phyloP scores from a whole-genome alignment of 2,888 invertebrate species.

The Mycalesis mineus region DNA sequence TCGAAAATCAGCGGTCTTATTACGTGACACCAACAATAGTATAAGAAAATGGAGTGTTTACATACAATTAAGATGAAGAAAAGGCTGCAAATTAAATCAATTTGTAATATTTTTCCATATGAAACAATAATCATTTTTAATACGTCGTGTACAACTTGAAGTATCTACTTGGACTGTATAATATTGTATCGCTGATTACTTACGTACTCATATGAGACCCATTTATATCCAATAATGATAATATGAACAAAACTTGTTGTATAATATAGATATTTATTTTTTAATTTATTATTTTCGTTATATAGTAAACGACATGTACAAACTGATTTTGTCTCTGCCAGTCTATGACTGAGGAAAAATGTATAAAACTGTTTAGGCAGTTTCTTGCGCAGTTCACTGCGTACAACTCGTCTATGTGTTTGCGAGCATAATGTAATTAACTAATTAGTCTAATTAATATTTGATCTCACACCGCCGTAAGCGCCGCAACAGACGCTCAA shows the following conservation, averaged over 20 bases:
- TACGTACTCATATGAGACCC: too few species aligned
- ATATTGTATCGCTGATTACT: too few species aligned
- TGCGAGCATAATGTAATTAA: not conserved
- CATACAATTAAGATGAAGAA: slow-evolving; percentile 1
- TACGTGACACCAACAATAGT: not conserved
- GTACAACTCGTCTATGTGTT: not conserved
- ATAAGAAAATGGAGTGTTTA: slow-evolving; percentile 10
- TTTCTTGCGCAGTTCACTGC: not conserved
- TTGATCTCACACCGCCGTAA: not conserved
- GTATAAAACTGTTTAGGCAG: not conserved
- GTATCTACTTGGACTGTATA: too few species aligned
- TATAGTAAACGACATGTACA: not conserved
- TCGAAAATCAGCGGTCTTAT: not conserved
- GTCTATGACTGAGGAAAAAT: not conserved
- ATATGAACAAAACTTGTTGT: not conserved
- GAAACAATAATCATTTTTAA: not conserved
- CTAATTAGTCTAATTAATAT: not conserved
- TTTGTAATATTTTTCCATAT: not conserved
- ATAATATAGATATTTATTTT: not conserved
- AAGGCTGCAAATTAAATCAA: slow-evolving; percentile 2
- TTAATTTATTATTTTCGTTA: not conserved
- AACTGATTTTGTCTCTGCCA: not conserved
- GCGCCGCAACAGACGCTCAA: not conserved
- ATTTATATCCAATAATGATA: too few species aligned
- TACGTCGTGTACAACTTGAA: too few species aligned